Conservation (phyloP, 2,113 vertebrate species). For the Proterorhinus semilunaris region DNA sequence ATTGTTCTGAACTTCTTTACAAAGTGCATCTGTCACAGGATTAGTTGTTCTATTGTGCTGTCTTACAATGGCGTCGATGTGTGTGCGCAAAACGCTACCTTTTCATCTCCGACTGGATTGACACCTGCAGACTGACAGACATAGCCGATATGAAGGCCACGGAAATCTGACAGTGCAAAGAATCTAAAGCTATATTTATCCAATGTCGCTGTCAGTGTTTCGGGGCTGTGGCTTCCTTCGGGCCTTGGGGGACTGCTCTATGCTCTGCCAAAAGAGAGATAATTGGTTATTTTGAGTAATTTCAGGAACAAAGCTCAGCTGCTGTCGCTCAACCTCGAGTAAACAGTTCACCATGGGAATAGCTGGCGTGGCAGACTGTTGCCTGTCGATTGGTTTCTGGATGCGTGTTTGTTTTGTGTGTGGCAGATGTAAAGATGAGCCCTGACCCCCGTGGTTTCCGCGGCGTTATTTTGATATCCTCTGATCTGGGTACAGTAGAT, state of each 20-base stretch:
- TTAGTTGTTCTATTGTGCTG: slow-evolving; percentile 5
- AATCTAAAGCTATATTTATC: slow-evolving; percentile 66
- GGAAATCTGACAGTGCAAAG: slow-evolving; percentile 33
- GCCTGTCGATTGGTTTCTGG: slow-evolving; percentile 55
- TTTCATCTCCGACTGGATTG: slow-evolving; percentile 38
- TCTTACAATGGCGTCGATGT: not conserved
- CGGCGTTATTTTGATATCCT: slow-evolving; percentile 56
- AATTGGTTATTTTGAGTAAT: slow-evolving; percentile 83
- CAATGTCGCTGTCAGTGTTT: slow-evolving; percentile 63
- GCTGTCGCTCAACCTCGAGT: slow-evolving; percentile 72
- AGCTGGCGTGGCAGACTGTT: slow-evolving; percentile 51
- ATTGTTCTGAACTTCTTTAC: not conserved
- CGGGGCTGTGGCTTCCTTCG: slow-evolving; percentile 64
- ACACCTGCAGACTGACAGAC: slow-evolving; percentile 42
- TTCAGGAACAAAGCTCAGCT: slow-evolving; percentile 77
- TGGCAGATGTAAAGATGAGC: slow-evolving; percentile 57
- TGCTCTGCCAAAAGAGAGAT: slow-evolving; percentile 71
- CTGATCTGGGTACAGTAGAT: slow-evolving; percentile 38
- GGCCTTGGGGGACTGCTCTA: slow-evolving; percentile 62
- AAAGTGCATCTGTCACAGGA: slow-evolving; percentile 3
- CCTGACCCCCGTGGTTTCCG: slow-evolving; percentile 44
- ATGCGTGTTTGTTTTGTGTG: slow-evolving; percentile 38
- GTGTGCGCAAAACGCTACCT: slow-evolving; percentile 11
- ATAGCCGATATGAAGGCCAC: slow-evolving; percentile 35
- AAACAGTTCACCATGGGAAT: slow-evolving; percentile 77